A percentile compares a stretch with the other conserved stretches of the same genome.
These are phyloP conservation scores for Pimpla rufipes DNA, from an alignment of 2,888 invertebrate species.

Conservation along the genomic window DNA sequence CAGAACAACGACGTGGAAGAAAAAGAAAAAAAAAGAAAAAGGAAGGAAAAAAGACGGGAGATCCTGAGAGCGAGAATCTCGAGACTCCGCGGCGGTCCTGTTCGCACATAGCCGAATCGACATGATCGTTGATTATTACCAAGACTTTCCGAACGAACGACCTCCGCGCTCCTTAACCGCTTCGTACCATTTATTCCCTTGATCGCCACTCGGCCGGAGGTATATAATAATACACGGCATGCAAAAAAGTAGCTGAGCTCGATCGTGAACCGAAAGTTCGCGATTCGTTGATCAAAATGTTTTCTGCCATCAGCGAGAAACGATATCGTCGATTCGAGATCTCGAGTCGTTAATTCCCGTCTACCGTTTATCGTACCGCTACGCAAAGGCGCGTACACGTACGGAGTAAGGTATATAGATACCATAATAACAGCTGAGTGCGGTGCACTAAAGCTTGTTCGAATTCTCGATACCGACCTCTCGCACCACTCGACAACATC, in stretches of 20 bases:
- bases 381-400: slow-evolving; percentile 20
- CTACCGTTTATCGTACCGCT: slow-evolving; percentile 53
- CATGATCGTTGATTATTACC: slow-evolving; percentile 66
- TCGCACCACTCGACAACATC: slow-evolving; percentile 14
- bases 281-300: slow-evolving; percentile 61
- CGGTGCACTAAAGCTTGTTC: slow-evolving; percentile 53
- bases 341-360: slow-evolving; percentile 62
- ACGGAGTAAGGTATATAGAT: slow-evolving; percentile 27
- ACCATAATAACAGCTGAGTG: slow-evolving; percentile 29
- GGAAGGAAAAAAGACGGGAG: slow-evolving; percentile 1
- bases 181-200: slow-evolving; percentile 62
- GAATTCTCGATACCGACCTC: slow-evolving; percentile 55
- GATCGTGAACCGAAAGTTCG: slow-evolving; percentile 9
- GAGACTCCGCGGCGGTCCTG: slow-evolving; percentile 51
- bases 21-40: slow-evolving; percentile 48
- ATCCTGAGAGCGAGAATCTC: slow-evolving; percentile 38
- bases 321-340: slow-evolving; percentile 57
- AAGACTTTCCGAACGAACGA: slow-evolving; percentile 63
- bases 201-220: slow-evolving; percentile 50
- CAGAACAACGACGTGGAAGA: slow-evolving; percentile 42
- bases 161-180: slow-evolving; percentile 58
- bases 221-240: slow-evolving; percentile 53
- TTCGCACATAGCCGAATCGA: slow-evolving; percentile 53
- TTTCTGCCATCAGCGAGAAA: slow-evolving; percentile 52
- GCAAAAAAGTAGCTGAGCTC: slow-evolving; percentile 33